These are phyloP conservation scores for Tylochromis polylepis DNA, from an alignment of 2,113 vertebrate species.

Conservation along the genomic window DNA sequence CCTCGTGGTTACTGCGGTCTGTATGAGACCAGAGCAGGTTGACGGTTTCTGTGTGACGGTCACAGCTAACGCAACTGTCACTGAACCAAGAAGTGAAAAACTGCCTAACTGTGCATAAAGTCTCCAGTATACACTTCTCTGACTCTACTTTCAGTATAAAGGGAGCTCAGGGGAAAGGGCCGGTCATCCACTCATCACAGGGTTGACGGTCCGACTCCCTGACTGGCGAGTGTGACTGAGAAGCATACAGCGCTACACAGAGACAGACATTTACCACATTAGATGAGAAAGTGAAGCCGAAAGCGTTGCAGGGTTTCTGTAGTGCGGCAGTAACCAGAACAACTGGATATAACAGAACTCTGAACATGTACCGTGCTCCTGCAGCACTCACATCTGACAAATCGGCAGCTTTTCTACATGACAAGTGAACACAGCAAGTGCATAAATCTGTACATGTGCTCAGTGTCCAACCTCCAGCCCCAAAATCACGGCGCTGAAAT, in stretches of 20 bases:
- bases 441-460: neutral
- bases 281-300: neutral
- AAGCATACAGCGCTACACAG: neutral
- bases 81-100: neutral
- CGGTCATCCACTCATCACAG: neutral
- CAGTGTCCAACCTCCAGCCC: too few species aligned
- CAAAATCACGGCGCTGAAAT: neutral
- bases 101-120: neutral
- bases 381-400: neutral
- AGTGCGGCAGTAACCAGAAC: neutral
- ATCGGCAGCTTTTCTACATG: neutral
- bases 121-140: neutral
- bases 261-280: neutral
- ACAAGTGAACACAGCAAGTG: neutral
- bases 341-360: neutral
- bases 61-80: neutral
- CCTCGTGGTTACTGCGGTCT: neutral
- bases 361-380: neutral
- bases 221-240: neutral
- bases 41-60: neutral
- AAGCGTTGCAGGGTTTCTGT: neutral
- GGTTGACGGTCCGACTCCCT: neutral
- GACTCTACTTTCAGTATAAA: neutral
- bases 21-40: neutral
- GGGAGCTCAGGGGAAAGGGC: neutral